phyloP scores from a whole-genome alignment of 2,113 vertebrate species.

The Leucosticte australis region DNA sequence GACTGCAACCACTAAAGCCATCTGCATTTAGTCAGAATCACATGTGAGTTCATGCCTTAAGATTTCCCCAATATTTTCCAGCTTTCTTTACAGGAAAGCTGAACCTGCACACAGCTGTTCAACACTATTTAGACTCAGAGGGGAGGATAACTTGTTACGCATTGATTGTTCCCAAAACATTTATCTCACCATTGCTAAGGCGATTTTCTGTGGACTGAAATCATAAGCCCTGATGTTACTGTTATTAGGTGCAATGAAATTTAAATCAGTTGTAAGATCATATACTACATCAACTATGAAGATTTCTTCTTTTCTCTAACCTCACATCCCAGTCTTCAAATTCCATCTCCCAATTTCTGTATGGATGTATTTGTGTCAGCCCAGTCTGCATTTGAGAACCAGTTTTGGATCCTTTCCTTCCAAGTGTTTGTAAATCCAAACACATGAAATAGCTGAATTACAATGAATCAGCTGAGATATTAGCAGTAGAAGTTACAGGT shows the following conservation, averaged over 20 bases:
- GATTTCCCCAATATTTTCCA: background rate
- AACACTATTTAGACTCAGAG: background rate
- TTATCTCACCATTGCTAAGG: background rate
- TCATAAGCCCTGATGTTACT: background rate
- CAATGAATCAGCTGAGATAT: background rate
- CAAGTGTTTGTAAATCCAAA: background rate
- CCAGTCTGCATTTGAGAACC: background rate
- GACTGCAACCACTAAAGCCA: background rate
- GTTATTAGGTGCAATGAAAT: background rate
- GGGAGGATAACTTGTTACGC: background rate
- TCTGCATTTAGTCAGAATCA: constrained; percentile 23
- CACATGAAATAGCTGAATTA: background rate
- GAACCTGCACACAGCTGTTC: background rate
- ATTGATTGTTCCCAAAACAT: background rate
- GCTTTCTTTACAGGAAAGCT: background rate
- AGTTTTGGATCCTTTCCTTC: background rate
- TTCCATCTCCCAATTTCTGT: background rate
- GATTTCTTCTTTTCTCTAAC: background rate
- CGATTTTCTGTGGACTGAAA: background rate
- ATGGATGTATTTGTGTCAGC: background rate
- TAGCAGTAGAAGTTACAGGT: background rate
- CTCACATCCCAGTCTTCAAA: background rate
- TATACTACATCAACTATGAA: background rate
- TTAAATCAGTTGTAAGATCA: background rate
- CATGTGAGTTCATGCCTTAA: background rate